These are phyloP conservation scores for Presbytis comata DNA, from an alignment of 2,797 vertebrate genomes.

Conservation along the genomic window DNA sequence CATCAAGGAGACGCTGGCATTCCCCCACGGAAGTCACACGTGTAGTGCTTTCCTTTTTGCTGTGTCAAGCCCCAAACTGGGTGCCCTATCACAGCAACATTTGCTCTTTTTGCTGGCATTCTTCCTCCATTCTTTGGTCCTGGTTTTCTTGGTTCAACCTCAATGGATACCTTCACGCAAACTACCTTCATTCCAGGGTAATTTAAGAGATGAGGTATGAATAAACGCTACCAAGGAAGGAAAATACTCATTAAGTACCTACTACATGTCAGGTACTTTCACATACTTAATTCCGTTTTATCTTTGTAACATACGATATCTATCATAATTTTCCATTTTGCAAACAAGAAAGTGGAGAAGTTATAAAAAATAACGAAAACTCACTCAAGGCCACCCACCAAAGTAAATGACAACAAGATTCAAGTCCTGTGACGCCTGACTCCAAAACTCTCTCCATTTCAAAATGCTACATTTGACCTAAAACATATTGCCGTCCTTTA, in stretches of 20 bases:
- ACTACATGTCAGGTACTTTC: background rate
- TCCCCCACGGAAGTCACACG: background rate
- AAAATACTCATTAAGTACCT: background rate
- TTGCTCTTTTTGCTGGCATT: rapidly evolving
- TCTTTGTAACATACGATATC: background rate
- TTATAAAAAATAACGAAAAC: background rate
- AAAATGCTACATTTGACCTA: background rate
- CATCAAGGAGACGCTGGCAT: background rate
- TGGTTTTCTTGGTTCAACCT: background rate
- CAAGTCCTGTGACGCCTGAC: background rate
- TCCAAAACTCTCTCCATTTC: background rate
- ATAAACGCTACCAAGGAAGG: background rate
- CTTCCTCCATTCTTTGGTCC: background rate
- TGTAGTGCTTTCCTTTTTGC: background rate
- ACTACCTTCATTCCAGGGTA: background rate
- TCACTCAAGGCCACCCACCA: background rate
- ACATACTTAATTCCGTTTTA: background rate
- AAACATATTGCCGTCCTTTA: background rate
- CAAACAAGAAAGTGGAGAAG: background rate
- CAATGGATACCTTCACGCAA: background rate
- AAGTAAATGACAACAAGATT: background rate
- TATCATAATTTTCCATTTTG: background rate
- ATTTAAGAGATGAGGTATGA: background rate
- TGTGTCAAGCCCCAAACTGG: background rate
- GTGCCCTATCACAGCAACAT: background rate